Base-by-base conservation (phyloP, 1,140 invertebrate genomes). In the Tetranychus urticae region DNA sequence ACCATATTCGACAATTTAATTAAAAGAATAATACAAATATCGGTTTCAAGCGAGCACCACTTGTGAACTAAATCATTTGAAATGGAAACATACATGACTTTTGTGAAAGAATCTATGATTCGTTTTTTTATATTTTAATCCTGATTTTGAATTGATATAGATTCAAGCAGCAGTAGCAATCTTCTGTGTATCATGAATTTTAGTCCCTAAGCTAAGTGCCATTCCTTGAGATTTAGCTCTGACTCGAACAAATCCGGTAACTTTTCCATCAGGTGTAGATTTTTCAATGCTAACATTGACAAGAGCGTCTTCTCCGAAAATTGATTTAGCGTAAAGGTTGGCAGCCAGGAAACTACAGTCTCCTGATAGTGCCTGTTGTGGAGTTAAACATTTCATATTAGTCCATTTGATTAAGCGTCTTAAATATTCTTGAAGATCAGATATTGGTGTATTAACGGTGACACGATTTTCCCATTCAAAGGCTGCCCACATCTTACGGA, bases 401-500 rank as follows among this genome's bases (percentile, higher is more conserved):
- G 94, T 99, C 61, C 85, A 87, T 65, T 85, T 86, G 34, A 97
- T 76, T 39, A 99, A 75, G 70, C 97, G 90, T 57, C 85, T 80
- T 35, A 99, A 75, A 76, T 97, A 99, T 66, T 91, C 87, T 62
- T 87, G 79, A 33, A 98, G 76, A 72, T 97, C 90, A 0, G 84
- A 86, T 62, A 98, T 80, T 54, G 84, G 86, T 1, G 96, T 98
- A 70, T 91, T 90, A 0, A 99, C 93, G 0, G 90, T 87, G 10
- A 97, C 89, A 79, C 98, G 98, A 75, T 99, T 99, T 77, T 99
- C 96, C 96, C 96, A 99, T 75, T 99, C 96, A 76, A 99, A 99
- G 76, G 97, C 92, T 2, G 90, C 86, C 96, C 96, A 99, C 94
- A 99, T 99, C 73, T 88, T 82, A 14, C 94, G 74, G 77, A 98